Base-by-base conservation (phyloP, 2,888 invertebrate genomes). In the Resseliella maxima region DNA sequence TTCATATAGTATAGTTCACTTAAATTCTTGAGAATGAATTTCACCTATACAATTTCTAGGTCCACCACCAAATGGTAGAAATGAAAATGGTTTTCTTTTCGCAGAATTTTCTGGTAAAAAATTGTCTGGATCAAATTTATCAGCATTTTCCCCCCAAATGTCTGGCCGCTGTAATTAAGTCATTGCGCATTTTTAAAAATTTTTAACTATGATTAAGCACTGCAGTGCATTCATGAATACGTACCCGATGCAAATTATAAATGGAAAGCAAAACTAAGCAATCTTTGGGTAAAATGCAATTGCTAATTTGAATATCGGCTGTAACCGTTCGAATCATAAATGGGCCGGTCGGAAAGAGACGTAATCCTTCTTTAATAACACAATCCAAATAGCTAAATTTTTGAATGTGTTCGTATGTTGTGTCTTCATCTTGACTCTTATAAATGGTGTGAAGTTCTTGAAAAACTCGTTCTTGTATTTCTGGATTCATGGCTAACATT, bases 81-180 rank as follows among this genome's bases (percentile, higher is more conserved):
- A 87, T 54, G 85, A 86, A 35, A 85, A 87, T 8, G 87, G 86
- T 36, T 87, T 87, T 31, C 87, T 45, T 64, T 86, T 86, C 0
- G 86, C 85, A 21, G 87, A 64, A n/a, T 87, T 87, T 86, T 87
- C 87, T 15, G 87, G 87, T 24, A 87, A 83, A 45, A 87, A 87
- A 72, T 87, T 85, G 27, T 87, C 87, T 3, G 87, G 87, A 86
- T 87, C 59, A 81, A 87, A 87, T 18, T 54, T 5, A 27, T 87
- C 81, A 8, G 87, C 86, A 41, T 87, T 86, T 50, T 83, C 41
- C 8, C 87, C 87, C 87, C 87, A 87, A 81, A 87, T 85, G n/a
- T 87, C 85, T 41, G 24, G 15, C 1, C 72, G 2, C 72, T 36
- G 21, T 2, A 27, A 83, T 21, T 24, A 24, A 59, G 24, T n/a